Base-by-base conservation (phyloP, 2,888 invertebrate genomes). In the Phytoseiulus persimilis region DNA sequence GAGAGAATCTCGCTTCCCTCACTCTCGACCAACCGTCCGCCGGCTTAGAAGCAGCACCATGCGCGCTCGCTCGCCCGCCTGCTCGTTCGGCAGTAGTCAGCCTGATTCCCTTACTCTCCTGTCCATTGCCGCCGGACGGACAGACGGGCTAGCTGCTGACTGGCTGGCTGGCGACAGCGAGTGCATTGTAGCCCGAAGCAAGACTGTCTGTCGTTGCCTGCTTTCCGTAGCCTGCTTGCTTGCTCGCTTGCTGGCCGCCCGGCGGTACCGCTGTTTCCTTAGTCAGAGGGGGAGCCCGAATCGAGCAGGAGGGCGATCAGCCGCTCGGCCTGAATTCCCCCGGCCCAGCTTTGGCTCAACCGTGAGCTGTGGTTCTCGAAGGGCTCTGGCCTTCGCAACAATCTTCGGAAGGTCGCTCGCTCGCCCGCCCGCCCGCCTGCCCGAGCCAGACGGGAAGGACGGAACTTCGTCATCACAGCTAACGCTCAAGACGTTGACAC, bases 1-100 rank as follows among this genome's bases (percentile, higher is more conserved):
- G 87, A 87, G 32, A 87, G 87, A 87, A 45, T n/a, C 31, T 32
- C 87, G 84, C 32, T 87, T n/a, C 87, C 87, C 87, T 87, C 18
- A 39, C 87, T 45, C 87, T 87, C 87, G 87, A 39, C 32, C 87
- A n/a, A 87, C 32, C 83, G 33, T 31, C 83, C 32, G 87, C 33
- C 32, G 87, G 39, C 32, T 33, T n/a, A 31, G 87, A 11, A 87
- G 87, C 45, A 45, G 39, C 87, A 87, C 87, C 33, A 45, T 32
- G 39, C n/a, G 33, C 87, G 87, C 28, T 87, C 32, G 87, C 87
- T n/a, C 39, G 87, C 32, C 31, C 39, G 32, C 33, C 33, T 5
- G 87, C 31, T 45, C 32, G 87, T 87, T 33, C 33, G 28, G 23
- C 65, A 28, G 28, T 28, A 6, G 65, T 23, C 65, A 14, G 65